Evolutionary conservation across 2,888 invertebrate genomes (phyloP), one percentile per base, ranked within the genome.

Genomic region (Caradrina clavipalpis): DNA sequence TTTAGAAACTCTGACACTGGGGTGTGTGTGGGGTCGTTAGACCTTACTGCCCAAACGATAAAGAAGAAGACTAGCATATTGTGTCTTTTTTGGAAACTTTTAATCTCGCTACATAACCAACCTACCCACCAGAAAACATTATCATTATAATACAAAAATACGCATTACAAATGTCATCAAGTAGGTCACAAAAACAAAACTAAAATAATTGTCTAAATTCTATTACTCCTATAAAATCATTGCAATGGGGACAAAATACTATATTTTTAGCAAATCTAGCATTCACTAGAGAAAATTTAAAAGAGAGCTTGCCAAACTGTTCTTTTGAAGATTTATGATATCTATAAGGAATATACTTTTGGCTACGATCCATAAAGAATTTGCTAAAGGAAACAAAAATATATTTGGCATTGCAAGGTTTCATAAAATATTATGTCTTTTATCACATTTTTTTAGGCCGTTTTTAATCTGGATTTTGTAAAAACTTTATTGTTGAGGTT

Each of bases 261-360:
- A 65, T 63, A 26, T 63, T 55, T 54, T 73, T 26, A 21, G 51
- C 49, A 49, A 53, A 26, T 62, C 17, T 51, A 26, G 56, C n/a
- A 73, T 45, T 59, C 1, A 51, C 51, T 39, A 39, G 19, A 45
- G 42, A 70, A 17, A 35, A 35, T 19, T 35, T 49, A 17, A 45
- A 73, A 66, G 13, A 55, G 19, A 13, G 7, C 21, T 65, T 80
- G 80, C 80, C 80, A 77, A 80, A 62, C 39, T 55, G 10, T 58
- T 58, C 51, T 75, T 65, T 51, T 26, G 22, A 59, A 69, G 68
- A 74, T 78, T 69, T 66, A 82, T 60, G 70, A 71, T 67, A 65
- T 47, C 67, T 56, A 54, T 53, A 68, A 71, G 49, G 49, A 59
- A 56, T 61, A 53, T 42, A 10, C 26, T 26, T 26, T 55, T 80